Percentiles rank a stretch among this genome's conserved stretches.
These are phyloP conservation scores for Dolichoris vasculosae DNA, from an alignment of 1,140 invertebrate species.

Conservation along the genomic window DNA sequence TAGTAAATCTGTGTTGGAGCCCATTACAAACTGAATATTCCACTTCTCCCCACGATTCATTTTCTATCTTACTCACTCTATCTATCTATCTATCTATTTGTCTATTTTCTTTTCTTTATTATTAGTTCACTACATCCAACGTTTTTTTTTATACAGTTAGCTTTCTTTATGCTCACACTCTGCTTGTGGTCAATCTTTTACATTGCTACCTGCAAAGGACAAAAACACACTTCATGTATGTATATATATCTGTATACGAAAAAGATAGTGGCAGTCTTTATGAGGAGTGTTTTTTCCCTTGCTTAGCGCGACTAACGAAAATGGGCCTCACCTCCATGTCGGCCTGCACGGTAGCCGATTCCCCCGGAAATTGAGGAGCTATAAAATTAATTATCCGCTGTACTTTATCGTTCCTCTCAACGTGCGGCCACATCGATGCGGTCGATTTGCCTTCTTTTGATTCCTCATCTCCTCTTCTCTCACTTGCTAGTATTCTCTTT, in stretches of 20 bases:
- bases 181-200: background rate
- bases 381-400: slow-evolving; percentile 75
- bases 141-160: background rate
- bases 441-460: slow-evolving; percentile 56
- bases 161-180: background rate
- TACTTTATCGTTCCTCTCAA: slow-evolving; percentile 68
- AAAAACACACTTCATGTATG: background rate
- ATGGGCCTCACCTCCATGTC: slow-evolving; percentile 56
- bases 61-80: slow-evolving; percentile 27
- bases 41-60: slow-evolving; percentile 1
- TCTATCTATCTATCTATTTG: slow-evolving; percentile 22
- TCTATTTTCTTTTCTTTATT: slow-evolving; percentile 27
- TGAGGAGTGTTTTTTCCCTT: slow-evolving; percentile 54
- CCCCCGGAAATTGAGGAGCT: slow-evolving; percentile 74
- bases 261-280: slow-evolving; percentile 21
- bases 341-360: slow-evolving; percentile 70
- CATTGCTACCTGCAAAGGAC: background rate
- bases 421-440: slow-evolving; percentile 56
- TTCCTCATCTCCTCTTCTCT: background rate
- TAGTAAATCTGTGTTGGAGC: slow-evolving; percentile 71
- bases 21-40: slow-evolving; percentile 70
- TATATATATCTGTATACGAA: background rate
- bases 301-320: slow-evolving; percentile 66
- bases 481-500: background rate
- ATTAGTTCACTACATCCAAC: background rate